phyloP scores from a whole-genome alignment of 2,888 invertebrate species.

The Andrena dorsata region DNA sequence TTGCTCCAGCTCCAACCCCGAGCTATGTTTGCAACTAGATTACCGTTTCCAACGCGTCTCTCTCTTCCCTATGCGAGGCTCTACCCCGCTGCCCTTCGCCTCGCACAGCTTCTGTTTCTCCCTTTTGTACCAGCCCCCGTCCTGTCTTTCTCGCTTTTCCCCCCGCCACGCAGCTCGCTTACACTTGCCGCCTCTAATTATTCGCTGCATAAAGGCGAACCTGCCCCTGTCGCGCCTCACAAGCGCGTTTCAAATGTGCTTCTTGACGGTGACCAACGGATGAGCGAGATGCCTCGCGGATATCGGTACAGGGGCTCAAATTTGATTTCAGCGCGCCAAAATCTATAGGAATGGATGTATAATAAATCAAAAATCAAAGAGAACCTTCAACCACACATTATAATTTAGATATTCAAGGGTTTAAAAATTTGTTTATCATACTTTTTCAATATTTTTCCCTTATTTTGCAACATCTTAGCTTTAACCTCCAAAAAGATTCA shows the following conservation, averaged over 20 bases:
- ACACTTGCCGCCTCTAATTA: slow-evolving; percentile 68
- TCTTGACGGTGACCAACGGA: neutral
- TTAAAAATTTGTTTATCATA: too few relatives aligned
- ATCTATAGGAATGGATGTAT: too few relatives aligned
- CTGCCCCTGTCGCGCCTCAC: slow-evolving; percentile 28
- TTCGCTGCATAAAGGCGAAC: slow-evolving; percentile 47
- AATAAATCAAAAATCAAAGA: too few relatives aligned
- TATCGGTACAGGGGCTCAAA: slow-evolving; percentile 1
- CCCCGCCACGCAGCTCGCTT: slow-evolving; percentile 3
- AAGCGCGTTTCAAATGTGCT: slow-evolving; percentile 32
- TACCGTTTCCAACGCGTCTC: slow-evolving; percentile 66
- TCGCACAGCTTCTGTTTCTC: slow-evolving; percentile 9
- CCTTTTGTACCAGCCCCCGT: neutral
- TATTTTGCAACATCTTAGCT: too few relatives aligned
- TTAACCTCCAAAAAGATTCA: too few relatives aligned
- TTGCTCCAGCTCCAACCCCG: slow-evolving; percentile 78
- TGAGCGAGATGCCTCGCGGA: neutral
- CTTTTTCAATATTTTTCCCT: too few relatives aligned
- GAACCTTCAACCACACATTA: too few relatives aligned
- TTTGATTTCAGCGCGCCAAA: too few relatives aligned
- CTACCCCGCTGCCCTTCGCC: slow-evolving; percentile 23
- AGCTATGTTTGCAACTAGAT: slow-evolving; percentile 77
- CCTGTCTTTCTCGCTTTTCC: slow-evolving; percentile 5
- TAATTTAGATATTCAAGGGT: too few relatives aligned
- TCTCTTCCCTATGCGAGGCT: neutral